Evolutionary conservation across 2,888 invertebrate species (phyloP).

Genomic region (Aleiodes alternator): DNA sequence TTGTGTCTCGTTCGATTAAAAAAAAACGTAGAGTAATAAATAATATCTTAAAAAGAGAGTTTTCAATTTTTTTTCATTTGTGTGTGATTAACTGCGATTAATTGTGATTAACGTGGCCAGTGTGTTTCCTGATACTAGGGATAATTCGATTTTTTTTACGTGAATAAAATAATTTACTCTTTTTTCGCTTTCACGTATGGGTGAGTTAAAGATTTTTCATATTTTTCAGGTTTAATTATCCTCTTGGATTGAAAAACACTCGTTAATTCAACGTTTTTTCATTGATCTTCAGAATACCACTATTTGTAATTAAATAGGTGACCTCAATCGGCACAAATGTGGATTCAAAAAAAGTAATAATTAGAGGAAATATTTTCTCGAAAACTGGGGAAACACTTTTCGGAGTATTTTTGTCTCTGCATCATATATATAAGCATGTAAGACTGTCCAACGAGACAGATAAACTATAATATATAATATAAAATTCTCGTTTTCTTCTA

Average conservation of each 20-base stretch:
- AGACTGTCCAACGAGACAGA: too few relatives aligned
- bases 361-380: background rate
- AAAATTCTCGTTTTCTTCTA: too few relatives aligned
- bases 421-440: background rate
- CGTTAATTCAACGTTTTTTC: background rate
- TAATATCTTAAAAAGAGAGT: conserved; percentile 53
- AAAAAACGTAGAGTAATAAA: background rate
- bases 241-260: background rate
- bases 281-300: background rate
- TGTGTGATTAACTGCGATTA: conserved; percentile 47
- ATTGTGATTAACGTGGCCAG: conserved; percentile 34
- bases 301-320: background rate
- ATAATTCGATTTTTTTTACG: background rate
- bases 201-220: conserved; percentile 39
- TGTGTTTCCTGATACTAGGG: background rate
- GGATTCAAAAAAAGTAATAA: background rate
- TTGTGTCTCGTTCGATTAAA: conserved; percentile 57
- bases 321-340: background rate
- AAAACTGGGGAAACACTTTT: background rate
- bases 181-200: conserved; percentile 30
- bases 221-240: conserved; percentile 8
- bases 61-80: conserved; percentile 51
- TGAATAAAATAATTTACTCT: background rate
- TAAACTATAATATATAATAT: too few relatives aligned
- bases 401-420: conserved; percentile 41